Evolutionary conservation across 2,113 vertebrate species (phyloP).

Genomic region (Cnemophilus loriae): DNA sequence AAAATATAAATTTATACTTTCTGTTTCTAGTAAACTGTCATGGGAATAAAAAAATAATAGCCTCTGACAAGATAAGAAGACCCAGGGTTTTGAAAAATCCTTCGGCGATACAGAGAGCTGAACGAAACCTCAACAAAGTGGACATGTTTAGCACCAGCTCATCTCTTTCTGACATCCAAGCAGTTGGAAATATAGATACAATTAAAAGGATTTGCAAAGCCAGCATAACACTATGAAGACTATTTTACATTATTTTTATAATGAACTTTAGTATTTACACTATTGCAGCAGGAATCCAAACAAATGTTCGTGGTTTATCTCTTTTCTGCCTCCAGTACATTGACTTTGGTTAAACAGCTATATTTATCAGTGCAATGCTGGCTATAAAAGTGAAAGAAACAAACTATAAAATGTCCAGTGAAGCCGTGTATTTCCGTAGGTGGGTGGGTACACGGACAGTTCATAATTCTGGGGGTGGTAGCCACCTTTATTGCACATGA

Average conservation of each 20-base stretch:
- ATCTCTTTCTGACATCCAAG: conserved; percentile 40
- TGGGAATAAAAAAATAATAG: not conserved
- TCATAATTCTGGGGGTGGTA: not conserved
- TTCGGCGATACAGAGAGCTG: not conserved
- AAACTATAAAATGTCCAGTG: not conserved
- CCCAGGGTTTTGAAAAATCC: not conserved
- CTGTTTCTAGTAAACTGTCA: not conserved
- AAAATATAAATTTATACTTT: not conserved
- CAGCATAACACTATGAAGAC: not conserved
- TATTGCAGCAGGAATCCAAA: conserved; percentile 48
- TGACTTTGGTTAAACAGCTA: conserved; percentile 56
- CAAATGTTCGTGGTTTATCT: conserved; percentile 36
- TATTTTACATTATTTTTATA: conserved; percentile 35
- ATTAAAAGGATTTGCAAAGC: conserved; percentile 60
- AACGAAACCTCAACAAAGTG: not conserved
- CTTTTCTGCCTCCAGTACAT: conserved; percentile 39
- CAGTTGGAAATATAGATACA: conserved; percentile 54
- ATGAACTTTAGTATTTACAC: conserved; percentile 33
- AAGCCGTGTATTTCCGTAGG: not conserved
- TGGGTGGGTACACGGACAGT: not conserved
- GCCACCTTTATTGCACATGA: not conserved
- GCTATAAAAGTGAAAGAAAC: conserved; percentile 44
- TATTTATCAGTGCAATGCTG: conserved; percentile 50
- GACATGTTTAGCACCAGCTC: conserved; percentile 16
- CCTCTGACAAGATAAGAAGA: not conserved